Evolutionary conservation across 2,113 vertebrate genomes (phyloP), one percentile per base, ranked within the genome.

Genomic region (Mus pahari): DNA sequence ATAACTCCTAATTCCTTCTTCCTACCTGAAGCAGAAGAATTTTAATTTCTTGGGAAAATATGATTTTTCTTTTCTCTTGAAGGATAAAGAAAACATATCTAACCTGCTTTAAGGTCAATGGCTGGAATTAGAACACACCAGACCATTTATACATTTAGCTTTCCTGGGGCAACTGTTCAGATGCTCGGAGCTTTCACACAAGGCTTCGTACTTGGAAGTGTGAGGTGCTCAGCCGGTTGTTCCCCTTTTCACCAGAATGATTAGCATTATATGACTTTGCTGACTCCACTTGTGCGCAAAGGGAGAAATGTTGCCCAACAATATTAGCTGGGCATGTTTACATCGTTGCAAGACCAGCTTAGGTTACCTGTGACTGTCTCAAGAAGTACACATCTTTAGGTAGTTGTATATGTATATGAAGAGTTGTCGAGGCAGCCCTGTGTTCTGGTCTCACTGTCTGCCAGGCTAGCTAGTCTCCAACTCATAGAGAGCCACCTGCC

Each of bases 1-100:
- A 90, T 20, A 94, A 96, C 73, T 95, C 60, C 81, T 78, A 90
- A 95, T 94, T 97, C 90, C 94, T 96, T 92, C 90, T 92, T 77
- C 33, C 22, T 60, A 86, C 62, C 33, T 97, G 89, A 97, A 96
- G 88, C 81, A 86, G 89, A 92, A 96, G 64, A 90, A 60, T 97
- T 96, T 94, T 97, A 97, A 95, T 93, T 93, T 68, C 70, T 91
- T 92, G 55, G 88, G 88, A 90, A 91, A 92, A 50, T 86, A 53
- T 70, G 68, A 84, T 89, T 93, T 96, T 90, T 95, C 62, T 86
- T 96, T 97, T 86, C 71, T 77, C 90, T 94, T 55, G 81, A 82
- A 62, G 79, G n/a, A 86, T 31, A 83, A 42, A 90, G 84, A 77
- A 95, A 94, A 90, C 14, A 96, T 89, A 90, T 17, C 50, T n/a